Evolutionary conservation across 1,140 invertebrate genomes (phyloP).

Genomic region (Ladona fulva): DNA sequence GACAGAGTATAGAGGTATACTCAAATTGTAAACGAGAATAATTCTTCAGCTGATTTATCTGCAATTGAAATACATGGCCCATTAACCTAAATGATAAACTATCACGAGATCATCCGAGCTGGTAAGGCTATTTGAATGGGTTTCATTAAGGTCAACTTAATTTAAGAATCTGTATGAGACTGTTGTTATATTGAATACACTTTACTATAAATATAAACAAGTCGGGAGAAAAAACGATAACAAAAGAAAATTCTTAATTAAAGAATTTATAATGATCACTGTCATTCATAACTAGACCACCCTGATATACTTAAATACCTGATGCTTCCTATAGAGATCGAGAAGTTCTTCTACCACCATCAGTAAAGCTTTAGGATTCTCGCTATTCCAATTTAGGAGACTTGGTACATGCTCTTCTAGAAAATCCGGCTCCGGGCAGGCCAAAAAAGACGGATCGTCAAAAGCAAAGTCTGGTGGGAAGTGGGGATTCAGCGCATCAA

Average conservation of each 20-base stretch:
- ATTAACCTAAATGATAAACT: too few species aligned
- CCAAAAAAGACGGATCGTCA: conserved; percentile 46
- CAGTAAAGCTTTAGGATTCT: conserved; percentile 40
- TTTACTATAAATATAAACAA: too few species aligned
- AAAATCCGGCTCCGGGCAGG: conserved; percentile 38
- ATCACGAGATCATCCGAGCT: too few species aligned
- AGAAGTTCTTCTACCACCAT: conserved; percentile 45
- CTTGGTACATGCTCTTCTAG: conserved; percentile 42
- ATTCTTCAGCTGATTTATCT: conserved; percentile 29
- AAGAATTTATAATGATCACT: too few species aligned
- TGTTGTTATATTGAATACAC: too few species aligned
- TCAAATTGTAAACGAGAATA: conserved; percentile 27
- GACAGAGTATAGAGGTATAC: conserved; percentile 28
- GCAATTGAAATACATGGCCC: conserved; percentile 16
- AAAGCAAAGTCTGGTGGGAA: conserved; percentile 41
- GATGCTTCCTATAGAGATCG: conserved; percentile 42
- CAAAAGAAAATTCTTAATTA: too few species aligned
- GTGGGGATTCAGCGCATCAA: conserved; percentile 31
- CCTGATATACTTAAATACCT: conserved; percentile 32
- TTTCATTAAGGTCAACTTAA: too few species aligned
- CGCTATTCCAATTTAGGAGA: conserved; percentile 44
- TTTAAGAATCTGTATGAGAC: too few species aligned
- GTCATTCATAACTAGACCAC: too few species aligned
- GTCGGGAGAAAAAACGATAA: too few species aligned
- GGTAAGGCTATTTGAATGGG: too few species aligned